These are phyloP conservation scores for Sebastiscus albofasciatus DNA, from an alignment of 2,797 vertebrate species.

Conservation along the genomic window DNA sequence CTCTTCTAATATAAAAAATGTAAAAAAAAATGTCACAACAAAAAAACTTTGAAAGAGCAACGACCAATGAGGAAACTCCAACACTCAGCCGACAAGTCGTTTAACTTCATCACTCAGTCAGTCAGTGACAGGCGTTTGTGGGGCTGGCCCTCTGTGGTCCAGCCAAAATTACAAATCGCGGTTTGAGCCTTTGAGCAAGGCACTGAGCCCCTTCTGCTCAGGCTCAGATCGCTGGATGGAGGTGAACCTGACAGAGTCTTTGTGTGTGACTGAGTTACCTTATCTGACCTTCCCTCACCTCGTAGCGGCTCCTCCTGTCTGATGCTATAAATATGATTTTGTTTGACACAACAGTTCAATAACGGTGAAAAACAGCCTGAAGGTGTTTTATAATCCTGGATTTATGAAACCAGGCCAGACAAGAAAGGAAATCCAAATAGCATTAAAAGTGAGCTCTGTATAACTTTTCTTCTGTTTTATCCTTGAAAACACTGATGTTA, in stretches of 20 bases:
- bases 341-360: background rate
- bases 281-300: background rate
- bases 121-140: too few species aligned
- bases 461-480: slow-evolving; percentile 19
- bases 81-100: too few species aligned
- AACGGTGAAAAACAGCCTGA: slow-evolving; percentile 13
- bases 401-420: slow-evolving; percentile 32
- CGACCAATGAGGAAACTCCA: too few species aligned
- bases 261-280: background rate
- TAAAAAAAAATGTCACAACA: too few species aligned
- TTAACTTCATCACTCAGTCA: too few species aligned
- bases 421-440: background rate
- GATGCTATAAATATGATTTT: slow-evolving; percentile 7
- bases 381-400: slow-evolving; percentile 34
- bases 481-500: slow-evolving; percentile 22
- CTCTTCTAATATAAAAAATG: too few species aligned
- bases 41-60: too few species aligned
- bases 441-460: slow-evolving; percentile 16
- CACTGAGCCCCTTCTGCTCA: background rate
- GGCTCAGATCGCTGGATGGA: background rate
- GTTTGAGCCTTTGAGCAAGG: background rate
- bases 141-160: too few species aligned
- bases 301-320: background rate
- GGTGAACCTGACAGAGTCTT: background rate
- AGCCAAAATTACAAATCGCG: background rate